A percentile compares a stretch with the other conserved stretches of the same genome.
phyloP scores from a whole-genome alignment of 2,797 vertebrate genomes.

The Dicrostonyx torquatus region DNA sequence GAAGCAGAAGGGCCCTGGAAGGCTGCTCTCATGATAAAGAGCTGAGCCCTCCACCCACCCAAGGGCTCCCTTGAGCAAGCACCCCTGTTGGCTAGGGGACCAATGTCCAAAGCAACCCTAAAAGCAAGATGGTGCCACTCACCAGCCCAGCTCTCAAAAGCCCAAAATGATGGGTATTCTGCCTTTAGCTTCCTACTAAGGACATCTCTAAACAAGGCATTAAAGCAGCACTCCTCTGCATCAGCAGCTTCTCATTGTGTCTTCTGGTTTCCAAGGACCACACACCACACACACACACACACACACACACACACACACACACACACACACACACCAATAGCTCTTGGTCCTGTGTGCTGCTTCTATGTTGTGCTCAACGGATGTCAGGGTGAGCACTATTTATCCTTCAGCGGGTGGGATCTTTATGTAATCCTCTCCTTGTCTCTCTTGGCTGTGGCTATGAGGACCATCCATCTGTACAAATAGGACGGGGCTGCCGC shows the following conservation, averaged over 20 bases:
- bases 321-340: not conserved
- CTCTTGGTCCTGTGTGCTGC: constrained; percentile 50
- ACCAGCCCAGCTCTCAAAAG: not conserved
- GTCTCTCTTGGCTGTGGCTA: not conserved
- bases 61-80: not conserved
- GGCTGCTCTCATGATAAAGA: not conserved
- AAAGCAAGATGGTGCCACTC: constrained; percentile 59
- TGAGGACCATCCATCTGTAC: not conserved
- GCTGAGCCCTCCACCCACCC: not conserved
- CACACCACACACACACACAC: constrained; percentile 27
- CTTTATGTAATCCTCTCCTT: constrained; percentile 55
- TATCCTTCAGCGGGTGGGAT: constrained; percentile 3
- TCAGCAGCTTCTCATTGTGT: constrained; percentile 19
- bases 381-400: constrained; percentile 63
- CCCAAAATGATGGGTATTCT: not conserved
- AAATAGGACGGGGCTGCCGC: not conserved
- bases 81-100: not conserved
- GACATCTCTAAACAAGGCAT: constrained; percentile 56
- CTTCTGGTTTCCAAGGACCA: constrained; percentile 2
- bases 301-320: no score
- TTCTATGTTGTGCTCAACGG: constrained; percentile 34
- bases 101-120: not conserved
- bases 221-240: constrained; percentile 52
- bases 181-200: constrained; percentile 43
- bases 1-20: constrained; percentile 28